A percentile compares a stretch with the other conserved stretches of the same genome.
These are phyloP conservation scores for Zaprionus nigranus DNA, from an alignment of 1,140 invertebrate species.

Conservation along the genomic window DNA sequence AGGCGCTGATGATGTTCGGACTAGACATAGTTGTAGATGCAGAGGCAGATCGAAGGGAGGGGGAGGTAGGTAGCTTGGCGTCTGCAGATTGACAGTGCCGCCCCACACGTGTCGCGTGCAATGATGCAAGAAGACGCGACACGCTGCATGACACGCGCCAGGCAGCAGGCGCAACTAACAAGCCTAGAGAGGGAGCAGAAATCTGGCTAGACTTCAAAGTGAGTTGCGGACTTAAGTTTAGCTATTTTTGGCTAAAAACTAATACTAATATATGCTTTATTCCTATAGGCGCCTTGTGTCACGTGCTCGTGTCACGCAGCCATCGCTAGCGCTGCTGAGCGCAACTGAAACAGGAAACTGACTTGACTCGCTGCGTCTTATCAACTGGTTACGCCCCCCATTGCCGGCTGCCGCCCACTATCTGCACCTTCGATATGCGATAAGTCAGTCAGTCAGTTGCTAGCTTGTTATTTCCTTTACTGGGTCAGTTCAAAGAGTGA, in stretches of 20 bases:
- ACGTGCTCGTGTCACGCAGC: background rate
- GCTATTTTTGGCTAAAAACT: no score
- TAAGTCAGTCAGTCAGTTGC: conserved; percentile 37
- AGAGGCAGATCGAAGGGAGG: background rate
- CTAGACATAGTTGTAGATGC: background rate
- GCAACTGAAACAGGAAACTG: conserved; percentile 21
- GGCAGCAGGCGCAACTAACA: conserved; percentile 9
- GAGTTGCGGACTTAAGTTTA: no score
- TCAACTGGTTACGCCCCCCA: conserved; percentile 9
- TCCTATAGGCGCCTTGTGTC: no score
- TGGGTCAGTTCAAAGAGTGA: conserved; percentile 32
- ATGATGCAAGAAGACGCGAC: conserved; percentile 50
- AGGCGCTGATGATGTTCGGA: background rate
- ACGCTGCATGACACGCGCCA: conserved; percentile 37
- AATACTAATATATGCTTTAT: no score
- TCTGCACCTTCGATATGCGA: conserved; percentile 1
- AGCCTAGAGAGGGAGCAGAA: background rate
- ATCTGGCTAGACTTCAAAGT: background rate
- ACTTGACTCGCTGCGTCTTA: conserved; percentile 25
- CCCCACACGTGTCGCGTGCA: conserved; percentile 69
- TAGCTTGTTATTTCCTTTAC: conserved; percentile 62
- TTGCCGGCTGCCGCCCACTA: background rate
- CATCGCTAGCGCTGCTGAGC: conserved; percentile 3
- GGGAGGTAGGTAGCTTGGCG: background rate
- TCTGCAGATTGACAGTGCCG: conserved; percentile 28